A percentile compares a stretch with the other conserved stretches of the same genome.
These are phyloP conservation scores for Eriocheir sinensis DNA, from an alignment of 1,140 invertebrate species.

Conservation along the genomic window DNA sequence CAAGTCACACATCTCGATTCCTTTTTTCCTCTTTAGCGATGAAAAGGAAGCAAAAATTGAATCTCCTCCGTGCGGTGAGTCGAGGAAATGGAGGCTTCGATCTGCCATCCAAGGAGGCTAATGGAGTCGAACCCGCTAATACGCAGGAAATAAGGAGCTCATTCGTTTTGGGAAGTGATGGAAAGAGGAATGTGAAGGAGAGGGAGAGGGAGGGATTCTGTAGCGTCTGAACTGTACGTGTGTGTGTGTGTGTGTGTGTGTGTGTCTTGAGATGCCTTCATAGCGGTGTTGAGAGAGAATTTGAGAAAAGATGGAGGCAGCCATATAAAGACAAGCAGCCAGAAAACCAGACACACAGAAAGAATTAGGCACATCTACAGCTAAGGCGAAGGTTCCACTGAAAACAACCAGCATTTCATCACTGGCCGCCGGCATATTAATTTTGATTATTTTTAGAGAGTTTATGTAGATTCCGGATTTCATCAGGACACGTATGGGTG, in stretches of 20 bases:
- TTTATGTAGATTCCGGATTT: too few species aligned
- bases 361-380: too few species aligned
- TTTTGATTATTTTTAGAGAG: too few species aligned
- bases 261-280: not conserved
- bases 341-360: too few species aligned
- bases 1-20: too few species aligned
- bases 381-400: too few species aligned
- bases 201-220: not conserved
- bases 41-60: not conserved
- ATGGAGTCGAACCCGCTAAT: not conserved
- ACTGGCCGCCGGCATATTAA: too few species aligned
- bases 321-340: too few species aligned
- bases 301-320: too few species aligned
- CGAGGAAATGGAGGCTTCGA: not conserved
- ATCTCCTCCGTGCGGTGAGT: not conserved
- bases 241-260: not conserved
- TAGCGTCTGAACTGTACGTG: not conserved
- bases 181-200: not conserved
- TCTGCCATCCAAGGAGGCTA: not conserved
- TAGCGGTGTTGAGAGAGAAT: too few species aligned
- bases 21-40: not conserved
- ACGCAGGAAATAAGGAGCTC: not conserved
- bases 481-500: too few species aligned
- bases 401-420: too few species aligned
- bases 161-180: not conserved